phyloP scores from a whole-genome alignment of 2,888 invertebrate genomes.

The Anagyrus pseudococci region DNA sequence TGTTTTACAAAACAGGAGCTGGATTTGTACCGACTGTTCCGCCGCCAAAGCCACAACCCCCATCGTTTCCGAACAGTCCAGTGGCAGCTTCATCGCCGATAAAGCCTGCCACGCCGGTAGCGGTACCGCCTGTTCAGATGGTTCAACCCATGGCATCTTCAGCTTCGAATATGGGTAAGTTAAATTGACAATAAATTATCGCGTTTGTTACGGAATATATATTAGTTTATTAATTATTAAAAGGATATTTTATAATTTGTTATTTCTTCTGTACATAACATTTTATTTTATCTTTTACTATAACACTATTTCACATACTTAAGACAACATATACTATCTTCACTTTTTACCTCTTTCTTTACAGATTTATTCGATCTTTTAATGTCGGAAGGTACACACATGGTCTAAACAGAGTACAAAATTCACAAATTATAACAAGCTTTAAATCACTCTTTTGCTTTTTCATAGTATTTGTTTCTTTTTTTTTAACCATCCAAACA shows the following conservation, averaged over 20 bases:
- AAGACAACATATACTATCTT: constrained; percentile 11
- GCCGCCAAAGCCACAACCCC: constrained; percentile 61
- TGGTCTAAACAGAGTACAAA: constrained; percentile 27
- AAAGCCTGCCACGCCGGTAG: constrained; percentile 42
- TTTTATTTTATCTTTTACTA: constrained; percentile 5
- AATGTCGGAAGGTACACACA: constrained; percentile 52
- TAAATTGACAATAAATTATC: not conserved
- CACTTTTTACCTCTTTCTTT: constrained; percentile 47
- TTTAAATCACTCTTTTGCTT: constrained; percentile 17
- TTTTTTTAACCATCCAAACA: constrained; percentile 6
- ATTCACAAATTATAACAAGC: constrained; percentile 21
- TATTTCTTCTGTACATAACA: constrained; percentile 1
- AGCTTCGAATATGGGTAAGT: constrained; percentile 50
- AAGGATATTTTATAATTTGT: not conserved
- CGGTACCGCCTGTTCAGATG: constrained; percentile 44
- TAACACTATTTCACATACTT: constrained; percentile 3
- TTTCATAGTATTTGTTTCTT: constrained; percentile 16
- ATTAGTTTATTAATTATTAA: not conserved
- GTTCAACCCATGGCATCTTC: constrained; percentile 46
- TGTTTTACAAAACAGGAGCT: constrained; percentile 44
- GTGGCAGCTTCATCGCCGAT: constrained; percentile 45
- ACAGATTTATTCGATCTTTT: constrained; percentile 57
- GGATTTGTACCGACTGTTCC: constrained; percentile 52
- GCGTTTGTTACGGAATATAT: not conserved
- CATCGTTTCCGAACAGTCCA: constrained; percentile 63